A percentile compares a stretch with the other conserved stretches of the same genome.
Evolutionary conservation across 2,797 vertebrate species (phyloP).

Genomic region (Atherinosoma microstoma): DNA sequence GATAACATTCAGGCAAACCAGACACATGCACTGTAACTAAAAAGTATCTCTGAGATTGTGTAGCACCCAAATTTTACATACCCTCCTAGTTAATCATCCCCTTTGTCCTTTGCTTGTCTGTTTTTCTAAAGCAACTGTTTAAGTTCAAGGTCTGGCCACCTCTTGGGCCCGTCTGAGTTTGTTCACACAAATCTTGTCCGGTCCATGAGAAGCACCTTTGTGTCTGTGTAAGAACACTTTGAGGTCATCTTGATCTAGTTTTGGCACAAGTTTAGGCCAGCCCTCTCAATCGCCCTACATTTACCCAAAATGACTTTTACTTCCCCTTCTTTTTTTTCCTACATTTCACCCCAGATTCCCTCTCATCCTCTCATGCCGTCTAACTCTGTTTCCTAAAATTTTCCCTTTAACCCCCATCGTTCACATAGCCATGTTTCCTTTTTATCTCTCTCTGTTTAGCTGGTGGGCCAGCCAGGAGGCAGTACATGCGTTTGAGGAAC

Average conservation of each 20-base stretch:
- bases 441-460: conserved; percentile 49
- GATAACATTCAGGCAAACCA: conserved; percentile 7
- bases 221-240: conserved; percentile 27
- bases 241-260: conserved; percentile 14
- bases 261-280: conserved; percentile 9
- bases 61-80: conserved; percentile 16
- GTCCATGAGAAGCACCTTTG: conserved; percentile 30
- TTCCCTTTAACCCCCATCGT: conserved; percentile 23
- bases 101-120: conserved; percentile 10
- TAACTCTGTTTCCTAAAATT: conserved; percentile 30
- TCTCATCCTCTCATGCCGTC: conserved; percentile 19
- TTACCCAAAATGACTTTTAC: conserved; percentile 1
- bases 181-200: conserved; percentile 55
- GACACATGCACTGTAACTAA: conserved; percentile 20
- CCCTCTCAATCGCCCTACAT: not conserved
- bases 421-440: conserved; percentile 13
- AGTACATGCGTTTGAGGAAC: conserved; percentile 49
- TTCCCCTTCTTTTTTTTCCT: not conserved
- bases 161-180: conserved; percentile 30
- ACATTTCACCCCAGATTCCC: conserved; percentile 25
- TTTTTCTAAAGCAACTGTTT: conserved; percentile 9
- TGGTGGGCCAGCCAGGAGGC: conserved; percentile 69
- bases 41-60: conserved; percentile 7
- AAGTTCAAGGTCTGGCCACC: conserved; percentile 50
- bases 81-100: conserved; percentile 11